A percentile compares a stretch with the other conserved stretches of the same genome.
phyloP scores from a whole-genome alignment of 2,797 vertebrate genomes.

The Neosilurus mollespiculum region DNA sequence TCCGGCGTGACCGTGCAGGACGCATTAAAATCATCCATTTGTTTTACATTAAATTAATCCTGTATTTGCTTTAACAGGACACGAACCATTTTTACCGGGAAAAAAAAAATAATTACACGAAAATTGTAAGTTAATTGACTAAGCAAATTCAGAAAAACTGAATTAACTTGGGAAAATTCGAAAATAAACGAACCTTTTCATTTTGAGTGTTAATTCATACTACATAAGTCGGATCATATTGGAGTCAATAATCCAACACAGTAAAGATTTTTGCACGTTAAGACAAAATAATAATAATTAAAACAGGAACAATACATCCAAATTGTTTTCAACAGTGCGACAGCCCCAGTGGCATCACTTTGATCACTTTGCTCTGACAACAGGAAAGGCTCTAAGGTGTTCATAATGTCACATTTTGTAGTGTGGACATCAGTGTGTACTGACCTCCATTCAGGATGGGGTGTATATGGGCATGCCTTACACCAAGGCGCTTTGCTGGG shows the following conservation, averaged over 20 bases:
- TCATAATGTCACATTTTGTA: conserved; percentile 43
- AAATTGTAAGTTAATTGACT: not conserved
- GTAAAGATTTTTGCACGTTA: not conserved
- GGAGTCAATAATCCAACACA: not conserved
- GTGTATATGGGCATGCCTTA: conserved; percentile 55
- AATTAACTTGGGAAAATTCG: not conserved
- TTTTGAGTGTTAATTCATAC: not conserved
- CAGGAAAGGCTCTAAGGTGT: conserved; percentile 33
- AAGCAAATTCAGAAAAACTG: not conserved
- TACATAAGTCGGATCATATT: not conserved
- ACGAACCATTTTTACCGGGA: not conserved
- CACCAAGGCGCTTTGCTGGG: conserved; percentile 45
- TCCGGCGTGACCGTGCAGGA: conserved; percentile 14
- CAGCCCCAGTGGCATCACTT: conserved; percentile 48
- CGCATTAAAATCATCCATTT: conserved; percentile 1
- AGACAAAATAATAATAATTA: conserved; percentile 11
- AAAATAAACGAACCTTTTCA: not conserved
- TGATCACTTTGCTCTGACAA: conserved; percentile 56
- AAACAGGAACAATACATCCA: not conserved
- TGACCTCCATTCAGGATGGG: conserved; percentile 41
- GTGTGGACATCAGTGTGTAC: conserved; percentile 20
- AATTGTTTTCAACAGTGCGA: not conserved
- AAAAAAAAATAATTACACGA: not conserved
- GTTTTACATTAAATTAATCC: conserved; percentile 5
- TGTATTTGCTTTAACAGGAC: not conserved